Conservation (phyloP, 2,113 vertebrate genomes). For the Bufo bufo region DNA sequence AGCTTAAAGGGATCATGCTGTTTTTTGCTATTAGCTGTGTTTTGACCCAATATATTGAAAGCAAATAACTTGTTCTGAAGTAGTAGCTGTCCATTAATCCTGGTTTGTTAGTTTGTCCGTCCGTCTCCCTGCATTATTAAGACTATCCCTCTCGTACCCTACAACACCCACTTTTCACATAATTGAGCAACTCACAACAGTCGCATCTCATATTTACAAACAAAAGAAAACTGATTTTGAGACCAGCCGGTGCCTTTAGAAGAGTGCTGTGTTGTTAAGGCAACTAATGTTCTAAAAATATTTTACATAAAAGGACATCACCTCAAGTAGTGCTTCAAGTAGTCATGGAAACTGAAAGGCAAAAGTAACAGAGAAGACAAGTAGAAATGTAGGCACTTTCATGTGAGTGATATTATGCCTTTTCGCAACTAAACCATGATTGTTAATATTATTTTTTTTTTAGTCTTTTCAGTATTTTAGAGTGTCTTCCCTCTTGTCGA, state of each 20-base stretch:
- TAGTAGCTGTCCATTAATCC: neutral
- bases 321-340: conserved; percentile 56
- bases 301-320: conserved; percentile 59
- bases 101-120: neutral
- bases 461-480: conserved; percentile 14
- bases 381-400: conserved; percentile 43
- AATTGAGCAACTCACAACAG: conserved; percentile 39
- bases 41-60: neutral
- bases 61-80: neutral
- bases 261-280: conserved; percentile 56
- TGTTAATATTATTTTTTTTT: conserved; percentile 33
- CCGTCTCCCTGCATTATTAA: neutral
- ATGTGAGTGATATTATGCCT: conserved; percentile 31
- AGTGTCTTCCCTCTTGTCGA: conserved; percentile 16
- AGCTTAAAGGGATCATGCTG: neutral
- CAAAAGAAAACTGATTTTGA: conserved; percentile 47
- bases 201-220: conserved; percentile 50
- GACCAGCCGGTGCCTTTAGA: conserved; percentile 51
- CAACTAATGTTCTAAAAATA: conserved; percentile 60
- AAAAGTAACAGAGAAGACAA: conserved; percentile 52
- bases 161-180: conserved; percentile 21
- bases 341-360: conserved; percentile 57
- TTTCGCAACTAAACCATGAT: neutral
- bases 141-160: neutral
- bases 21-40: neutral